These are phyloP conservation scores for Leptura quadrifasciata DNA, from an alignment of 2,888 invertebrate genomes.

Conservation along the genomic window DNA sequence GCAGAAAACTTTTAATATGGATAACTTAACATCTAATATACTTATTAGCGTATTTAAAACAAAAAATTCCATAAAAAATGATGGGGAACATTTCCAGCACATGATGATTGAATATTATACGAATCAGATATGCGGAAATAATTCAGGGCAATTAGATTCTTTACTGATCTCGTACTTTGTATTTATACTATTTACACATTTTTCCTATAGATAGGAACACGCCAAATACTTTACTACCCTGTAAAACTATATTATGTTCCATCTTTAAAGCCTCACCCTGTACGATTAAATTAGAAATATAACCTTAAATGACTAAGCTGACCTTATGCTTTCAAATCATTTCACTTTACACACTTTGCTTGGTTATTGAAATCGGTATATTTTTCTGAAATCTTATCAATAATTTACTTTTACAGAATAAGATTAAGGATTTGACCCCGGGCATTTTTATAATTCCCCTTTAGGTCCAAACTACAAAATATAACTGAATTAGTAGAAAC, in stretches of 20 bases:
- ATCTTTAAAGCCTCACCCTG: conserved; percentile 23
- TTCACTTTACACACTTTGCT: conserved; percentile 32
- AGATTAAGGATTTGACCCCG: conserved; percentile 36
- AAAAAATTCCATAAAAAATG: no score
- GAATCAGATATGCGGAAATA: no score
- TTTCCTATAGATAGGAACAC: no score
- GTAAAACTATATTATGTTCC: conserved; percentile 1
- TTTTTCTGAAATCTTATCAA: conserved; percentile 29
- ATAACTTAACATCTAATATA: no score
- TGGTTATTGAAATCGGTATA: conserved; percentile 11
- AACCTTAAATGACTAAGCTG: conserved; percentile 45
- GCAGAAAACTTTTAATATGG: no score
- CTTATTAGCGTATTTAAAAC: no score
- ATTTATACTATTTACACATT: no score
- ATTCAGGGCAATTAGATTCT: no score
- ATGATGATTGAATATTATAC: no score
- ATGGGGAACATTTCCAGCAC: no score
- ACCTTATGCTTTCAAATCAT: conserved; percentile 44
- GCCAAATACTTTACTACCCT: no score
- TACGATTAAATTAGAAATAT: conserved; percentile 31
- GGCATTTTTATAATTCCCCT: conserved; percentile 8
- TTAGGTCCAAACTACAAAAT: conserved; percentile 33
- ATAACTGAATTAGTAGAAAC: conserved; percentile 6
- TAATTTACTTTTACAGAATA: conserved; percentile 12
- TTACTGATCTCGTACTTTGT: no score